phyloP scores from a whole-genome alignment of 2,113 vertebrate genomes.

The Cyprinus carpio region DNA sequence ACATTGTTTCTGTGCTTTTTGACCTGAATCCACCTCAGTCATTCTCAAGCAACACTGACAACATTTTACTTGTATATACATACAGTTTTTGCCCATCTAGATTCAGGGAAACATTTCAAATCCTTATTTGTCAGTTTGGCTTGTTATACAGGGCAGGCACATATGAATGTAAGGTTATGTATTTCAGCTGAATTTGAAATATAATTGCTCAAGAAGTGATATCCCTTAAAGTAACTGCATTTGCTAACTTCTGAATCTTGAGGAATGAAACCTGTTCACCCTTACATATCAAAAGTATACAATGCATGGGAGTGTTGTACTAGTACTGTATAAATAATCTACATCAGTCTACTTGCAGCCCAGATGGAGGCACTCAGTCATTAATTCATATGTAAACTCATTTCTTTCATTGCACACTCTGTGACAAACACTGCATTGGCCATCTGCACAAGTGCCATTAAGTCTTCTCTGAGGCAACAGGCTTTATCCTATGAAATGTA shows the following conservation, averaged over 20 bases:
- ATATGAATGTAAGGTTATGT: constrained; percentile 8
- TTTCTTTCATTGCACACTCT: constrained; percentile 18
- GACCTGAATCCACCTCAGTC: not conserved
- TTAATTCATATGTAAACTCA: constrained; percentile 26
- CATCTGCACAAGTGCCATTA: not conserved
- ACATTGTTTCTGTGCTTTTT: constrained; percentile 21
- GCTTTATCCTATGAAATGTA: constrained; percentile 41
- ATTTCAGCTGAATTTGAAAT: constrained; percentile 4
- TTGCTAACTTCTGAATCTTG: not conserved
- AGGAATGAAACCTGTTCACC: constrained; percentile 34
- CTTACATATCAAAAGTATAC: constrained; percentile 20
- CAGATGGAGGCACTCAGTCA: constrained; percentile 10
- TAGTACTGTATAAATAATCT: constrained; percentile 5
- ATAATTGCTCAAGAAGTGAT: not conserved
- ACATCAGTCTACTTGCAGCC: constrained; percentile 5
- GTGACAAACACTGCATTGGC: constrained; percentile 25
- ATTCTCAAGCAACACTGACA: constrained; percentile 43
- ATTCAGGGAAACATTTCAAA: constrained; percentile 9
- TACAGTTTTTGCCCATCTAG: not conserved
- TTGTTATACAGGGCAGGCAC: constrained; percentile 45
- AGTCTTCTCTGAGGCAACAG: constrained; percentile 14
- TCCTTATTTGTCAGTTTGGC: constrained; percentile 40
- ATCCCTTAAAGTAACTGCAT: not conserved
- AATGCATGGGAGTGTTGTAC: constrained; percentile 35
- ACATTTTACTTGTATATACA: constrained; percentile 28